A percentile compares a stretch with the other conserved stretches of the same genome.
Conservation (phyloP, 2,113 vertebrate genomes). For the Podiceps cristatus region DNA sequence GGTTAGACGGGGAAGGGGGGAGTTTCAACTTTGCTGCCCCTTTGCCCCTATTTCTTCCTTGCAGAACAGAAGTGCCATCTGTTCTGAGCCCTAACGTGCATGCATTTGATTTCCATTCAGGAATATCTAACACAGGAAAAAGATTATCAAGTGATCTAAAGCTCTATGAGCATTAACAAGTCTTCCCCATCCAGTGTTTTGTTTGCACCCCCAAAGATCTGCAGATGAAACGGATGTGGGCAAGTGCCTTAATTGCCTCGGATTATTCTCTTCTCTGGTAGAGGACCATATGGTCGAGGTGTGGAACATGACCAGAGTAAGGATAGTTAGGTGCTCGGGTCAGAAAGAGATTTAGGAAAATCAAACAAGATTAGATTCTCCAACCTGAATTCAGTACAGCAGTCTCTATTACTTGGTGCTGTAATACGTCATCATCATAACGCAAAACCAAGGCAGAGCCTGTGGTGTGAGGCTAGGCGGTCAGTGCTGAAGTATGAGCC, state of each 20-base stretch:
- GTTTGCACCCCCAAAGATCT: constrained; percentile 30
- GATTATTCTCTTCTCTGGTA: neutral
- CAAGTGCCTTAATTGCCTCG: neutral
- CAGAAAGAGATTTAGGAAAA: neutral
- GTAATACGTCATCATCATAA: neutral
- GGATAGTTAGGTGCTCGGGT: neutral
- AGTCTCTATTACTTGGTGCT: neutral
- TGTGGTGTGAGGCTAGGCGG: neutral
- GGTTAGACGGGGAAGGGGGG: constrained; percentile 49
- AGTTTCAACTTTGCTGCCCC: constrained; percentile 63
- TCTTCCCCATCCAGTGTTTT: constrained; percentile 22
- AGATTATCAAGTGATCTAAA: constrained; percentile 69
- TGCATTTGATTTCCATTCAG: constrained; percentile 71
- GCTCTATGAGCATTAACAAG: neutral
- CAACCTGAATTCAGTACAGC: neutral
- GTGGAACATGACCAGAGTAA: neutral
- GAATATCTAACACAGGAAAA: constrained; percentile 64
- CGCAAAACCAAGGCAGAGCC: neutral
- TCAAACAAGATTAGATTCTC: neutral
- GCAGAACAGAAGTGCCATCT: constrained; percentile 77
- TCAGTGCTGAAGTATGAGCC: neutral
- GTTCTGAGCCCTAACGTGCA: constrained; percentile 61
- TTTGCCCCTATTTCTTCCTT: constrained; percentile 61
- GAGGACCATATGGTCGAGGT: constrained; percentile 28
- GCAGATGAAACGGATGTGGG: neutral